Evolutionary conservation across 2,797 vertebrate genomes (phyloP).

Genomic region (Falco concolor): DNA sequence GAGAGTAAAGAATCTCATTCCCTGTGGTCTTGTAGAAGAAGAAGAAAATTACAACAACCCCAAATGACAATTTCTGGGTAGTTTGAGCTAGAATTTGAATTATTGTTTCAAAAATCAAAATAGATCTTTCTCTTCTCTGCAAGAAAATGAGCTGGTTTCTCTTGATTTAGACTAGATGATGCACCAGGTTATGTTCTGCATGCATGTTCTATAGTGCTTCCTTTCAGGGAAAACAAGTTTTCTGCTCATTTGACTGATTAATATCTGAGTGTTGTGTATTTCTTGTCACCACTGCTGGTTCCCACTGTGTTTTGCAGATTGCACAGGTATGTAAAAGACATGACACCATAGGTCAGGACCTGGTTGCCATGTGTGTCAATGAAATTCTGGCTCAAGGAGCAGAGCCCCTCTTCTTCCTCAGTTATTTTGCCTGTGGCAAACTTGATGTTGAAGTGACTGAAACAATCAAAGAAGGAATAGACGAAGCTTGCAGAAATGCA

Average conservation of each 20-base stretch:
- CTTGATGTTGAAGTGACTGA: conserved; percentile 76
- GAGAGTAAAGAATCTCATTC: not conserved
- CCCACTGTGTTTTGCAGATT: conserved; percentile 63
- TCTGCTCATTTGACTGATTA: not conserved
- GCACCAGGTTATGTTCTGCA: not conserved
- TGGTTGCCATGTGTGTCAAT: conserved; percentile 88
- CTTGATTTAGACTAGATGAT: not conserved
- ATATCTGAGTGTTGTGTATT: not conserved
- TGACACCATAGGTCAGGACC: conserved; percentile 80
- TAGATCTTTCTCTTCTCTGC: not conserved
- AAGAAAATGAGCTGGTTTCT: not conserved
- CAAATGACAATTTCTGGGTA: not conserved
- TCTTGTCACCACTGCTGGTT: not conserved
- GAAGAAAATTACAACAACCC: not conserved
- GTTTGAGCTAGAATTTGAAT: not conserved
- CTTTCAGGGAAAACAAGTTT: not conserved
- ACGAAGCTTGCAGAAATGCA: conserved; percentile 79
- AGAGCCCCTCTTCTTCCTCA: conserved; percentile 88
- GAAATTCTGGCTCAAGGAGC: conserved; percentile 87
- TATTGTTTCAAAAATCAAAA: not conserved
- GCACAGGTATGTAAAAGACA: conserved; percentile 80
- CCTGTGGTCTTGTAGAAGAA: not conserved
- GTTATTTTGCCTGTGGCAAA: conserved; percentile 79
- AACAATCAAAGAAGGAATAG: conserved; percentile 77
- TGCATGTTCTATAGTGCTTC: not conserved